phyloP scores from a whole-genome alignment of 2,113 vertebrate genomes.

The Excalfactoria chinensis region DNA sequence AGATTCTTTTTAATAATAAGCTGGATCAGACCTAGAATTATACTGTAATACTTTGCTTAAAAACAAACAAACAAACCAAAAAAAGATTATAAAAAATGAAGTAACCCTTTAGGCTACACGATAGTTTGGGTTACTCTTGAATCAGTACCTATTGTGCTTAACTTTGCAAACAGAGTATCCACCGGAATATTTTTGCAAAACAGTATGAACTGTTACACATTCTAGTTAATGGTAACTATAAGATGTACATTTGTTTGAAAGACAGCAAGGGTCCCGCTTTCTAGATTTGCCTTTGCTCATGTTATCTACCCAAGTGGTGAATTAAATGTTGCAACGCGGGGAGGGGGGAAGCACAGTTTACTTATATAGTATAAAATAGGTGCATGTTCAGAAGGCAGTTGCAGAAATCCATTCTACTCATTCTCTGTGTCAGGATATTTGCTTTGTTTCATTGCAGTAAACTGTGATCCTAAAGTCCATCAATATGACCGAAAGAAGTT shows the following conservation, averaged over 20 bases:
- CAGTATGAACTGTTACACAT: not conserved
- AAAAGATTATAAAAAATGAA: not conserved
- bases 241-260: constrained; percentile 55
- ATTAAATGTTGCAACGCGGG: constrained; percentile 57
- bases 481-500: constrained; percentile 90
- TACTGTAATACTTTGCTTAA: not conserved
- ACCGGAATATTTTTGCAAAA: constrained; percentile 2
- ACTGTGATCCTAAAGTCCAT: constrained; percentile 95
- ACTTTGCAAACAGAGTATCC: constrained; percentile 6
- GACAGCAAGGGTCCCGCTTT: constrained; percentile 79
- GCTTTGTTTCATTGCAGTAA: constrained; percentile 97
- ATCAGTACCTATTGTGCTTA: not conserved
- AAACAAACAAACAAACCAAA: not conserved
- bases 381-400: constrained; percentile 88
- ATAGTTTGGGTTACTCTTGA: constrained; percentile 41
- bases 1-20: constrained; percentile 15
- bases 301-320: constrained; percentile 68
- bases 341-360: constrained; percentile 35
- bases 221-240: not conserved
- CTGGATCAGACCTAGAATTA: constrained; percentile 28
- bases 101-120: constrained; percentile 37
- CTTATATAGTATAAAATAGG: constrained; percentile 60
- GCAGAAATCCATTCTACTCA: constrained; percentile 88
- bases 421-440: constrained; percentile 93
- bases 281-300: constrained; percentile 90